Base-by-base conservation (phyloP, 2,797 vertebrate genomes). In the Calcarius lapponicus region DNA sequence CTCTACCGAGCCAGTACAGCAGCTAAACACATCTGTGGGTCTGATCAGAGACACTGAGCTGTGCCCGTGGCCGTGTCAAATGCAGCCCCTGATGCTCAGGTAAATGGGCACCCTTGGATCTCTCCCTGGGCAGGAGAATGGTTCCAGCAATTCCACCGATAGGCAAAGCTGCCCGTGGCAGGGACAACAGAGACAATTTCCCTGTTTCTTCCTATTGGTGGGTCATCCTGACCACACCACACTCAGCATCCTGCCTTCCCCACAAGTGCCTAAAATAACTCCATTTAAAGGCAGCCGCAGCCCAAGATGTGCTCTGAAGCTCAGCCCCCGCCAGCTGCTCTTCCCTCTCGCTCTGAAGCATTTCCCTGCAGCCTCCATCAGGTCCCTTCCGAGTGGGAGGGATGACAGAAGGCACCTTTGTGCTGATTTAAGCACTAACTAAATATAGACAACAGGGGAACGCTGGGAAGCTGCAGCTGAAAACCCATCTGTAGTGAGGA, bases 371-470 rank as follows among this genome's bases (percentile, higher is more conserved):
- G 70, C 85, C 80, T 78, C 93, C 43, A 38, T 42, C 80, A 66
- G 88, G 90, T 93, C 83, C 82, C 74, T 80, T 79, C 76, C 15
- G 71, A 81, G 88, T 13, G 38, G 80, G 88, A 95, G 74, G 67
- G 61, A 71, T 24, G 81, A 82, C 79, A 91, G 86, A 89, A 91
- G 91, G 83, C 58, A 92, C 84, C 93, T 95, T 87, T 61, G 86
- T 93, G 92, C 93, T 80, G 88, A 93, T 94, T 95, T 89, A 92
- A 96, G 94, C 92, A 88, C 67, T 64, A 73, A 57, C 86, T 94
- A 93, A 93, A 85, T 78, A 91, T 69, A 92, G 88, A 85, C 24
- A 54, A 74, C 72, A 76, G 2, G 13, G 65, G 84, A 95, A 93
- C 79, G 40, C 84, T 80, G 84, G 69, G 69, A 95, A 89, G 91